Conservation (phyloP, 2,888 invertebrate genomes). For the Synanthedon tipuliformis region DNA sequence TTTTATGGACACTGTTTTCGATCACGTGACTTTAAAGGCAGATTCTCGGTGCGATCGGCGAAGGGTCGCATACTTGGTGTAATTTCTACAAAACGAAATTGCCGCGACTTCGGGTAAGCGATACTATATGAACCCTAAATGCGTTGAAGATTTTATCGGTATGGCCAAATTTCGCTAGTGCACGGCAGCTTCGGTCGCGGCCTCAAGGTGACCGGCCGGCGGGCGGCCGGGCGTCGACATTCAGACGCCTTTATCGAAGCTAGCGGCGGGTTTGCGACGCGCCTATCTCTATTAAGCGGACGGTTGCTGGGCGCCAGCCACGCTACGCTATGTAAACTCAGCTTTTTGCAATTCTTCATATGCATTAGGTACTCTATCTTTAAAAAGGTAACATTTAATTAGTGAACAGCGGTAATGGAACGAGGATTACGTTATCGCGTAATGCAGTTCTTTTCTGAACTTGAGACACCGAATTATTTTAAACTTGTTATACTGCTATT, state of each 20-base stretch:
- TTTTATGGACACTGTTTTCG: neutral
- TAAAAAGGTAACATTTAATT: too few relatives aligned
- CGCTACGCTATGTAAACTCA: neutral
- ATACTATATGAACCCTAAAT: neutral
- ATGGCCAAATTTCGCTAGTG: constrained; percentile 45
- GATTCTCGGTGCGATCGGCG: too few relatives aligned
- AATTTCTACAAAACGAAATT: too few relatives aligned
- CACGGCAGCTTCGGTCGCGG: constrained; percentile 26
- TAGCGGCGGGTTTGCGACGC: constrained; percentile 31
- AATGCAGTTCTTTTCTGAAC: too few relatives aligned
- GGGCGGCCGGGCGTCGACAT: constrained; percentile 62
- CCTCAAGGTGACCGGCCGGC: constrained; percentile 58
- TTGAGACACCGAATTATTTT: too few relatives aligned
- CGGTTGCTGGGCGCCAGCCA: constrained; percentile 11
- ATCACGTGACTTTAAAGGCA: too few relatives aligned
- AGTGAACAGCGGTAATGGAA: too few relatives aligned
- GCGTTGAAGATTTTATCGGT: constrained; percentile 28
- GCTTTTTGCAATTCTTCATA: neutral
- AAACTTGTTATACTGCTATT: too few relatives aligned
- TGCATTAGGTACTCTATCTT: too few relatives aligned
- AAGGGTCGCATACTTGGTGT: too few relatives aligned
- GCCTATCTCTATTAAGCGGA: constrained; percentile 29
- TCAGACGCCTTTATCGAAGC: constrained; percentile 56
- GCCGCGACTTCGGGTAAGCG: too few relatives aligned
- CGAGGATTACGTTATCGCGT: too few relatives aligned